Conservation (phyloP, 2,888 invertebrate species). For the Cheilosia impressa region DNA sequence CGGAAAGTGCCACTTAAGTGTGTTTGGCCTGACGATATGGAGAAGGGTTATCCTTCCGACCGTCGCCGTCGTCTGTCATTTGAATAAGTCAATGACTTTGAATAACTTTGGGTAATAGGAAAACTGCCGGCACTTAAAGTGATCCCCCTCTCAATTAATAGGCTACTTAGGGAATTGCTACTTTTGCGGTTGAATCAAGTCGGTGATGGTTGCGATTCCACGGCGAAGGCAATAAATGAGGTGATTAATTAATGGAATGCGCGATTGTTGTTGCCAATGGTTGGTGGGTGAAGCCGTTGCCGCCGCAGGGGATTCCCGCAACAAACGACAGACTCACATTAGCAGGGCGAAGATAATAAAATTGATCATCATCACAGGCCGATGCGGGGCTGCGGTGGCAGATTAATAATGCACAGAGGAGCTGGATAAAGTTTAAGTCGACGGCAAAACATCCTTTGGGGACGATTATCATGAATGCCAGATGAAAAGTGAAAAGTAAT, state of each 20-base stretch:
- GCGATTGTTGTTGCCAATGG: conserved; percentile 9
- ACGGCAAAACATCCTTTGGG: conserved; percentile 58
- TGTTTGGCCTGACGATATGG: conserved; percentile 62
- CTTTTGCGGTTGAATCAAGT: conserved; percentile 64
- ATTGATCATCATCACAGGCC: conserved; percentile 71
- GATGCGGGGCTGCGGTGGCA: conserved; percentile 53
- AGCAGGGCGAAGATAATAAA: conserved; percentile 57
- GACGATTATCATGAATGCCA: conserved; percentile 69
- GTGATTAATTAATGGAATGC: conserved; percentile 73
- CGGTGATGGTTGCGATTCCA: conserved; percentile 47
- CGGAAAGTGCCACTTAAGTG: conserved; percentile 75
- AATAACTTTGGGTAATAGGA: conserved; percentile 62
- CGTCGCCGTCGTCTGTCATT: conserved; percentile 41
- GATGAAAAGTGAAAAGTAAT: conserved; percentile 75
- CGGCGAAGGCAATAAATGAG: conserved; percentile 55
- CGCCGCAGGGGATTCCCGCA: conserved; percentile 7
- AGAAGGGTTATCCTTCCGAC: conserved; percentile 68
- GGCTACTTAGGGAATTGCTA: conserved; percentile 69
- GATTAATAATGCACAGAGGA: conserved; percentile 72
- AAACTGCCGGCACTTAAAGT: conserved; percentile 59
- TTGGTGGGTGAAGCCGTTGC: not conserved
- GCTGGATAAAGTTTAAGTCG: conserved; percentile 46
- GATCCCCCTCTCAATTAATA: conserved; percentile 61
- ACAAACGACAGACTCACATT: conserved; percentile 18
- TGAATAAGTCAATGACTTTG: conserved; percentile 75